Conservation (phyloP, 2,113 vertebrate species). For the Perognathus longimembris region DNA sequence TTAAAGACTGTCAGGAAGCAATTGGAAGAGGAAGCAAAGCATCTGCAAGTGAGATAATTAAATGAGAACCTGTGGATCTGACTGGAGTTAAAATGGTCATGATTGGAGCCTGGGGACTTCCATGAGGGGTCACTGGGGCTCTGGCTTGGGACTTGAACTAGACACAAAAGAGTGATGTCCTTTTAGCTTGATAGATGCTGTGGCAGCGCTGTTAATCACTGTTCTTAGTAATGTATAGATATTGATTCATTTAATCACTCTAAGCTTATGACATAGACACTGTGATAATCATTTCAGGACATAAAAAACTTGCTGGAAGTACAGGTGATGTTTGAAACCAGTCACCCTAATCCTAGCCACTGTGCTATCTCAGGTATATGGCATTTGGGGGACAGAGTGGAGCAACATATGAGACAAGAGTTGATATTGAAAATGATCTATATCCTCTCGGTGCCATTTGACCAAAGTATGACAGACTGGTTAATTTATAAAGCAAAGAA, state of each 20-base stretch:
- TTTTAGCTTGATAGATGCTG: neutral
- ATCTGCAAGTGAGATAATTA: constrained; percentile 7
- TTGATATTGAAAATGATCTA: neutral
- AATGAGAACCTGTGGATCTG: neutral
- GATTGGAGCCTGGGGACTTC: neutral
- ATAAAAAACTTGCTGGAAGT: neutral
- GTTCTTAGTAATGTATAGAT: neutral
- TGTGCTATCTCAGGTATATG: neutral
- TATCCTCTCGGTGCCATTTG: neutral
- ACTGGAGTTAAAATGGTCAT: neutral
- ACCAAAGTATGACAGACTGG: neutral
- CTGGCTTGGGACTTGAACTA: neutral
- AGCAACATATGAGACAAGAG: neutral
- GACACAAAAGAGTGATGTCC: neutral
- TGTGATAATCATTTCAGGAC: neutral
- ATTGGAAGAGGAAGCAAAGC: neutral
- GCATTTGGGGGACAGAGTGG: neutral
- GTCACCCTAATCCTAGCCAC: neutral
- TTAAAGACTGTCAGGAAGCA: constrained; percentile 21
- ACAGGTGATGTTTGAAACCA: neutral
- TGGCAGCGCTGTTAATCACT: neutral
- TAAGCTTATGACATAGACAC: neutral
- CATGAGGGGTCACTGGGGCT: neutral
- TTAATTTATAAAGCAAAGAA: neutral
- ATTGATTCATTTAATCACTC: constrained; percentile 16